Conservation (phyloP, 2,888 invertebrate species). For the Synanthedon myopaeformis region DNA sequence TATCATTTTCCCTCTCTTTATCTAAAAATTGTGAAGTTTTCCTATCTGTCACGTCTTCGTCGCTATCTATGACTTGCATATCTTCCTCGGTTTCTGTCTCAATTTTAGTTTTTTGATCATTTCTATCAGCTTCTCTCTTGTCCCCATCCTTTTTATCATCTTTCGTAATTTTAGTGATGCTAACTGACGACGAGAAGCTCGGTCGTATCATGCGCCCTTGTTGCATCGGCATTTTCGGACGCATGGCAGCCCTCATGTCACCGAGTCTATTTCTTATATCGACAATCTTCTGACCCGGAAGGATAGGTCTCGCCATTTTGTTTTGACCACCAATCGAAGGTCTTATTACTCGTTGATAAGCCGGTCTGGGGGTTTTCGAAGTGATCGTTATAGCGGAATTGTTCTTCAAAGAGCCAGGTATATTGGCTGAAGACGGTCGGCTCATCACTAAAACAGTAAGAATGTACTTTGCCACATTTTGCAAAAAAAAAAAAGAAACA, state of each 20-base stretch:
- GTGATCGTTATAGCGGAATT: slow-evolving; percentile 73
- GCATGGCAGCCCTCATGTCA: slow-evolving; percentile 42
- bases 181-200: slow-evolving; percentile 49
- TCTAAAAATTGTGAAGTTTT: slow-evolving; percentile 9
- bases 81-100: slow-evolving; percentile 46
- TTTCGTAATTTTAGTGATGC: slow-evolving; percentile 54
- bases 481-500: background rate
- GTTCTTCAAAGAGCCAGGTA: slow-evolving; percentile 68
- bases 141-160: slow-evolving; percentile 36
- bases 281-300: slow-evolving; percentile 53
- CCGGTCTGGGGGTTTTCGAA: slow-evolving; percentile 55
- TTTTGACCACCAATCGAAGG: slow-evolving; percentile 43
- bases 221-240: slow-evolving; percentile 37
- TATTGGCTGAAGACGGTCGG: slow-evolving; percentile 41
- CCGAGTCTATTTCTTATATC: slow-evolving; percentile 49
- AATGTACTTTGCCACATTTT: slow-evolving; percentile 1
- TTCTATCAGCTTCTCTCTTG: slow-evolving; percentile 28
- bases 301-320: slow-evolving; percentile 40
- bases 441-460: slow-evolving; percentile 10
- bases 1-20: slow-evolving; percentile 2
- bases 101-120: slow-evolving; percentile 25
- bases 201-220: slow-evolving; percentile 41
- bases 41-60: slow-evolving; percentile 36
- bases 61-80: slow-evolving; percentile 54
- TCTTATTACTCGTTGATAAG: slow-evolving; percentile 43